These are phyloP conservation scores for Colius striatus DNA, from an alignment of 2,113 vertebrate species.

Conservation along the genomic window DNA sequence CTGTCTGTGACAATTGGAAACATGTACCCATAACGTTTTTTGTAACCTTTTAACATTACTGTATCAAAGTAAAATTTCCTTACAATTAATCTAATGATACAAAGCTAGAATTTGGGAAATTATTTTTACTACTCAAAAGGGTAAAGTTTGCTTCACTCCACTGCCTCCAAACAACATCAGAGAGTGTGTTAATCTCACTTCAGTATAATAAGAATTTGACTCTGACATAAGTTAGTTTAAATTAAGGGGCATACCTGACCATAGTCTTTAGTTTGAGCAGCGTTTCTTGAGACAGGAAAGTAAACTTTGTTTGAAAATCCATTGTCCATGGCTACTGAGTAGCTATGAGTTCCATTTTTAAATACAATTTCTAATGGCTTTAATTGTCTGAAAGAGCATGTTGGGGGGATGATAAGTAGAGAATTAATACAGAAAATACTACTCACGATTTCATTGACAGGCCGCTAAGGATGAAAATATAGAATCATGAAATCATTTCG, in stretches of 20 bases:
- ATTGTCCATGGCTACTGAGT: too few species aligned
- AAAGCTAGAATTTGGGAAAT: too few species aligned
- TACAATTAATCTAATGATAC: too few species aligned
- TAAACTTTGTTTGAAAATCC: background rate
- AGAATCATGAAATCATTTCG: too few species aligned
- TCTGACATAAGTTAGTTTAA: background rate
- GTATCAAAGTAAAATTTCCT: too few species aligned
- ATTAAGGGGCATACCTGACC: background rate
- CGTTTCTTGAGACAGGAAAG: background rate
- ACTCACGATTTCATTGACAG: background rate
- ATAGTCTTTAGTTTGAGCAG: background rate
- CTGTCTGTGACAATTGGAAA: too few species aligned
- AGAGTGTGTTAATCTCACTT: background rate
- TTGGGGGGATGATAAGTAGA: background rate
- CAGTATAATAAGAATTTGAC: background rate
- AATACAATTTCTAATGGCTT: background rate
- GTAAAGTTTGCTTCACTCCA: background rate
- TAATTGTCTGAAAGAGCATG: background rate
- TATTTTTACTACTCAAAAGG: too few species aligned
- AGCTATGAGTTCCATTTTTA: background rate
- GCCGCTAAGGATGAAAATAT: background rate
- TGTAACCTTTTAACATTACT: too few species aligned
- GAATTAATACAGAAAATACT: background rate
- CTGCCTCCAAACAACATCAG: background rate
- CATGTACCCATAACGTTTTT: too few species aligned